Conservation (phyloP, 2,113 vertebrate species). For the Osmerus mordax region DNA sequence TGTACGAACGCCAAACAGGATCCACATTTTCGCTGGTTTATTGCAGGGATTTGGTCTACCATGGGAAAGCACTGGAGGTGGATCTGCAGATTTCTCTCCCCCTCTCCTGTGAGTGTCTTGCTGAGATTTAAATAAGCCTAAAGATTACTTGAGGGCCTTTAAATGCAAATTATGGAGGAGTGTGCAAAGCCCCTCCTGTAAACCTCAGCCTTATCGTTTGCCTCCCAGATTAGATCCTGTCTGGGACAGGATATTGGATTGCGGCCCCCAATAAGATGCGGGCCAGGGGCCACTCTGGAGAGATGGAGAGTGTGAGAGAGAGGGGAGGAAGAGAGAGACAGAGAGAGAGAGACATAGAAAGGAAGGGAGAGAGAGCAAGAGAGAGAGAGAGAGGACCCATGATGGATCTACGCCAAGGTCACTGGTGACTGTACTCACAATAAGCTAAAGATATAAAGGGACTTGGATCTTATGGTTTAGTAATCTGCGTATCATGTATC, state of each 20-base stretch:
- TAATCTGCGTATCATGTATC: constrained; percentile 9
- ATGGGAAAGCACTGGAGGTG: constrained; percentile 65
- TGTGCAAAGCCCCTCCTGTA: constrained; percentile 66
- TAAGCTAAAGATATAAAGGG: constrained; percentile 52
- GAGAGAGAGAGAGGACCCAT: constrained; percentile 16
- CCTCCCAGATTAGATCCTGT: constrained; percentile 70
- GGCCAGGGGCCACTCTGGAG: constrained; percentile 60
- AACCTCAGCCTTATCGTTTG: constrained; percentile 70
- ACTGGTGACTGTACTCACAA: constrained; percentile 45
- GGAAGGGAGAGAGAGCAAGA: constrained; percentile 9
- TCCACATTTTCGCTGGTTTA: constrained; percentile 54
- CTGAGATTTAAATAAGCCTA: constrained; percentile 75
- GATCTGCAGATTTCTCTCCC: constrained; percentile 42
- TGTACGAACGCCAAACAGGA: constrained; percentile 46
- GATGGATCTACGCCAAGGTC: constrained; percentile 57
- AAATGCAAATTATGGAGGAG: constrained; percentile 72
- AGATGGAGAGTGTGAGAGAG: constrained; percentile 24
- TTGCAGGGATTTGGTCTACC: constrained; percentile 61
- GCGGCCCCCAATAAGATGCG: constrained; percentile 56
- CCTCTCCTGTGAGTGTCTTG: constrained; percentile 61
- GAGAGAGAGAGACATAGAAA: background rate
- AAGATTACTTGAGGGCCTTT: constrained; percentile 75
- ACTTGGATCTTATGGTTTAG: constrained; percentile 23
- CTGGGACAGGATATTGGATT: constrained; percentile 61
- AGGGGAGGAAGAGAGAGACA: constrained; percentile 5